Evolutionary conservation across 1,140 invertebrate species (phyloP), one percentile per base, ranked within the genome.

Genomic region (Reticulitermes speratus): DNA sequence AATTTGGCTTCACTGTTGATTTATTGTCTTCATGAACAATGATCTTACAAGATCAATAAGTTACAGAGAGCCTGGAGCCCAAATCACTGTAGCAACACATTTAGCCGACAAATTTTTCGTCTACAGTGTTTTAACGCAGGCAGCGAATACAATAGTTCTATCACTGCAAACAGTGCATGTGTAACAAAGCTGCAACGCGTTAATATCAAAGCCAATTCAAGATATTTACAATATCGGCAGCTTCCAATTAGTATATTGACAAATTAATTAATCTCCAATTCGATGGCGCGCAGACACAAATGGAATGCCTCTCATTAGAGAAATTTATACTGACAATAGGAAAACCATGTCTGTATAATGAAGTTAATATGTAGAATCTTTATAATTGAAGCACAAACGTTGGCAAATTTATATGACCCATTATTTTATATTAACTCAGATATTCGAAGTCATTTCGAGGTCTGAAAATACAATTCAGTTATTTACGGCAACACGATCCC

Each of bases 311-410:
- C 25, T 75, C 65, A 30, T 75, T 75, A 75, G 65, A 30, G 65
- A 14, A 75, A 30, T 75, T 30, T 75, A 75, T 75, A 75, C n/a
- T 25, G 2, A 75, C 65, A 75, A 30, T 75, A 30, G 25, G 25
- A 30, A 75, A 75, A 75, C 65, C 65, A 75, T 25, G 65, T 75
- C 25, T 7, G 65, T 75, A 30, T 75, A 75, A 75, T 75, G 65
- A 75, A 75, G 65, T 75, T 75, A 75, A 75, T 75, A 12, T 75
- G 65, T 14, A 25, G n/a, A 75, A 75, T 75, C 65, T 75, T 75
- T 75, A 30, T 75, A 75, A 75, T 75, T 75, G n/a, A 75, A 75
- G 25, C n/a, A 75, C n/a, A 75, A 75, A 75, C n/a, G 65, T 30
- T 75, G 65, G 65, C 5, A 75, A 75, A 75, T 75, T n/a, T 75